A percentile compares a stretch with the other conserved stretches of the same genome.
These are phyloP conservation scores for Arctopsyche grandis DNA, from an alignment of 1,140 invertebrate genomes.

Conservation along the genomic window DNA sequence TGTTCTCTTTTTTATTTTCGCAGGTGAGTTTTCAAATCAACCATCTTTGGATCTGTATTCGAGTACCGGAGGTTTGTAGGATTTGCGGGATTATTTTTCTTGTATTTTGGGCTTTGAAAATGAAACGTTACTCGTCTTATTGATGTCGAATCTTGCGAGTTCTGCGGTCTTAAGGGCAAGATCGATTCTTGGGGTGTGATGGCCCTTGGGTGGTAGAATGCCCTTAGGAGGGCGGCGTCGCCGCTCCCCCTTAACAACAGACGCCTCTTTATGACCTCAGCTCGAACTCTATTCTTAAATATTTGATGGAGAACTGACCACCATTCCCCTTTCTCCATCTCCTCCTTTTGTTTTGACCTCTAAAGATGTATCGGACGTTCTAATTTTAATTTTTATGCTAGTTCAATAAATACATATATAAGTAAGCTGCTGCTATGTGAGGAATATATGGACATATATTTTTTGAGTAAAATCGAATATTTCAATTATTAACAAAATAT, in stretches of 20 bases:
- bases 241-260: conserved; percentile 17
- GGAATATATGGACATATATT: too few species aligned
- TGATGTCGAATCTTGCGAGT: conserved; percentile 33
- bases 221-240: conserved; percentile 11
- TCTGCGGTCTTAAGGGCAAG: not conserved
- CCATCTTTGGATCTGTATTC: too few species aligned
- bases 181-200: not conserved
- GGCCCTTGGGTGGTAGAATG: not conserved
- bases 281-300: conserved; percentile 34
- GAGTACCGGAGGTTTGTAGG: too few species aligned
- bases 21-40: too few species aligned
- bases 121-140: conserved; percentile 33
- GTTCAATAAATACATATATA: too few species aligned
- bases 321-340: not conserved
- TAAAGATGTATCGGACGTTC: too few species aligned
- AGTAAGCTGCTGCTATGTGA: too few species aligned
- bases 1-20: too few species aligned
- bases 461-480: too few species aligned
- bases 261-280: conserved; percentile 42
- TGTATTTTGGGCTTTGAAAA: not conserved
- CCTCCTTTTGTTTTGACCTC: not conserved
- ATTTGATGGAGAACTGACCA: conserved; percentile 46
- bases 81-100: too few species aligned
- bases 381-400: too few species aligned
- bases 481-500: too few species aligned